Base-by-base conservation (phyloP, 1,140 invertebrate species). In the Drosophila nigrodunni region DNA sequence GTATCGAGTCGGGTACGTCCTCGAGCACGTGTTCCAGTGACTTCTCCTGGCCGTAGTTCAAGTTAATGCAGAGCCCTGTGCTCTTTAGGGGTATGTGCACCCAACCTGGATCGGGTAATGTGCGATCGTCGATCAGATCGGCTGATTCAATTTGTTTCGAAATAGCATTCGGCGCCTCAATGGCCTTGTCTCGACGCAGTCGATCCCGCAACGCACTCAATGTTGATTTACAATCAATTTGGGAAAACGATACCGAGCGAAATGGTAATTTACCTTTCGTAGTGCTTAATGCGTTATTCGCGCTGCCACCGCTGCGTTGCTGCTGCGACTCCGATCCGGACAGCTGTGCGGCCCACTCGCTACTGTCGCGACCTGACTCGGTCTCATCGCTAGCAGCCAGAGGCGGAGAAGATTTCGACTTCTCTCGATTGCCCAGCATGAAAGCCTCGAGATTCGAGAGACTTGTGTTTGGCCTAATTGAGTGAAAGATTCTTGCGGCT, bases 221-320 rank as follows among this genome's bases (percentile, higher is more conserved):
- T 50, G 92, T 88, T 57, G 91, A 91, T 64, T 90, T 91, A 78
- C 95, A 96, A 87, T 97, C 96, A 44, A 96, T 96, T 92, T 97
- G 96, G 0, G 96, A 96, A 81, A 97, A 97, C 8, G 96, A 97
- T 5, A 96, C 96, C 82, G 96, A 97, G 30, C 96, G 94, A 76
- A 95, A 96, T 3, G 96, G 95, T 46, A 69, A 62, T 74, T 95
- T 94, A 41, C 93, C 94, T 59, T 93, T 93, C 77, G 94, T 94
- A 7, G 94, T 93, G 74, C 94, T 95, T 49, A 94, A 94, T 62
- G 94, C 94, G 13, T 94, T 94, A 37, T 94, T 57, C 10, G 4
- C n/a, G 35, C 3, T 41, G 55, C 11, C 93, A 15, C 11, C 5
- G 49, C 6, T 35, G 50, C 50, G 60, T 18, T 68, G 65, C n/a